Evolutionary conservation across 1,140 invertebrate species (phyloP).

Genomic region (Drosophila setifemur): DNA sequence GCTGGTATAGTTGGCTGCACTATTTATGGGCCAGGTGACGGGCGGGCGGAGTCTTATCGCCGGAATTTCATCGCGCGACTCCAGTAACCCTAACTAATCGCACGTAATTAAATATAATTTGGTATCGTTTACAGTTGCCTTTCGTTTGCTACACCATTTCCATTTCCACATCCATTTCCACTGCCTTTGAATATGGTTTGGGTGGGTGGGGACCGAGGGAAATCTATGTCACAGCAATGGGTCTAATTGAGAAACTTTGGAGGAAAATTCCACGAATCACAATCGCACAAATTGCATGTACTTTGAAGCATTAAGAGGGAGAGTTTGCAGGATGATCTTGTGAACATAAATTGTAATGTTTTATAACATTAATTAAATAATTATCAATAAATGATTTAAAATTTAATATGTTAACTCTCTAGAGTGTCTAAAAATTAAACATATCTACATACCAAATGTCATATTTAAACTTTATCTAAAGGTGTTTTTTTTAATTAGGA

Average conservation of each 20-base stretch:
- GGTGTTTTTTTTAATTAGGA: too few relatives aligned
- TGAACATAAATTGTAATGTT: too few relatives aligned
- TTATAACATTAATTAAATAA: too few relatives aligned
- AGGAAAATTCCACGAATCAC: constrained; percentile 1
- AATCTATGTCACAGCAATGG: constrained; percentile 25
- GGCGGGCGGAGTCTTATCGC: constrained; percentile 64
- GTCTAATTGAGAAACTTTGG: constrained; percentile 15
- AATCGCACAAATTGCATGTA: neutral
- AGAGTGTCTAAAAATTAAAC: too few relatives aligned
- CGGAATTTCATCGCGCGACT: constrained; percentile 75
- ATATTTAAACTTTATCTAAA: too few relatives aligned
- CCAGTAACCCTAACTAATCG: constrained; percentile 82
- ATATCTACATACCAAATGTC: too few relatives aligned
- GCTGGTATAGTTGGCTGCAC: constrained; percentile 8
- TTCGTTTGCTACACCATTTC: constrained; percentile 43
- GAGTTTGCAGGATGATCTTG: neutral
- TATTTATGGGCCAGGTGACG: constrained; percentile 64
- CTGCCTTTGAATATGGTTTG: neutral
- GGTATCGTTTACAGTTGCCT: constrained; percentile 79
- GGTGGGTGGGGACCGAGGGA: constrained; percentile 1
- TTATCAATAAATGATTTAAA: too few relatives aligned
- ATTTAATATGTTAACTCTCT: too few relatives aligned
- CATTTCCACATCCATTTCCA: constrained; percentile 6
- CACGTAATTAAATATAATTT: constrained; percentile 82
- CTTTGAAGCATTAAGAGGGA: neutral